Evolutionary conservation across 2,888 invertebrate species (phyloP).

Genomic region (Lasius platythorax): DNA sequence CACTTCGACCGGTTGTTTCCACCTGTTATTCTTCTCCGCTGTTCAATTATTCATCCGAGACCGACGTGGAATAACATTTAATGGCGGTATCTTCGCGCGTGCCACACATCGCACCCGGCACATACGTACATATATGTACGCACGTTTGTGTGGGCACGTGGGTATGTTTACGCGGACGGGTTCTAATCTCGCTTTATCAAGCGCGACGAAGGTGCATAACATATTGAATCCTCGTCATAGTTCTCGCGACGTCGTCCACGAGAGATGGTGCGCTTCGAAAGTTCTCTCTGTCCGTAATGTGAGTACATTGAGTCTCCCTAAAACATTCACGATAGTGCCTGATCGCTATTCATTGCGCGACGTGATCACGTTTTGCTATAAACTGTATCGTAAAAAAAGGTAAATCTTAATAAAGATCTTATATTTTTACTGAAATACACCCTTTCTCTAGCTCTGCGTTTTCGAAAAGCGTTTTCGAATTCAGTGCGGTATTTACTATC

Average conservation of each 20-base stretch:
- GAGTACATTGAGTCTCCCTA: not conserved
- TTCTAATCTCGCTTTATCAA: slow-evolving; percentile 62
- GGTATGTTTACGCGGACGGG: slow-evolving; percentile 30
- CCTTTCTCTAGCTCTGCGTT: not conserved
- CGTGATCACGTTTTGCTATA: not conserved
- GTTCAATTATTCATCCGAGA: slow-evolving; percentile 78
- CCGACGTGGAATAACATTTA: slow-evolving; percentile 76
- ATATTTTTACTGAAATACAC: not conserved
- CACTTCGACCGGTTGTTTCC: slow-evolving; percentile 24
- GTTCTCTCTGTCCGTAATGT: not conserved
- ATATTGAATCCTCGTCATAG: slow-evolving; percentile 42
- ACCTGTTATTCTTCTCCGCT: slow-evolving; percentile 58
- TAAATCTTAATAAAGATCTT: not conserved
- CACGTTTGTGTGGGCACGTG: not conserved
- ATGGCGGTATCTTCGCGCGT: slow-evolving; percentile 46
- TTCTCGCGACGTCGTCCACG: slow-evolving; percentile 53
- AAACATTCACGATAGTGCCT: not conserved
- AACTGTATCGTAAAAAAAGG: not conserved
- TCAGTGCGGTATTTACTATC: not conserved
- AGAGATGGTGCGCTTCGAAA: slow-evolving; percentile 46
- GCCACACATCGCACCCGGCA: not conserved
- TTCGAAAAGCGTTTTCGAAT: not conserved
- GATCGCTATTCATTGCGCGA: not conserved
- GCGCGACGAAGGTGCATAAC: slow-evolving; percentile 30
- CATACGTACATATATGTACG: not conserved